These are phyloP conservation scores for Pantherophis vulpinus DNA, from an alignment of 2,797 vertebrate species.

Conservation along the genomic window DNA sequence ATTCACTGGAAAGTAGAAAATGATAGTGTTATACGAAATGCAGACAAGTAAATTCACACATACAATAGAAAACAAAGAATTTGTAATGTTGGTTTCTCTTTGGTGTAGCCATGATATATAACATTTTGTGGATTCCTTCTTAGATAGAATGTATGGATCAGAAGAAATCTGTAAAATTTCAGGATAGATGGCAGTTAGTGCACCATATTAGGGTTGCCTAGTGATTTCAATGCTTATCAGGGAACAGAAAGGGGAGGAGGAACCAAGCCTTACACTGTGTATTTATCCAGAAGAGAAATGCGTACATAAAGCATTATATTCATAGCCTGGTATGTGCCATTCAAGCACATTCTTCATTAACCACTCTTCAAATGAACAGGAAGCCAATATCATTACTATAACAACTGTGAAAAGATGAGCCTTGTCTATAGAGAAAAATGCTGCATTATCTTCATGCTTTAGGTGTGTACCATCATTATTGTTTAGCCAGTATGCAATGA, in stretches of 20 bases:
- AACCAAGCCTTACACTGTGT: conserved; percentile 22
- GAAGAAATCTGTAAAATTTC: conserved; percentile 38
- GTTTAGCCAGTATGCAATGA: neutral
- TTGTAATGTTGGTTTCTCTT: conserved; percentile 33
- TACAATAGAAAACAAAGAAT: neutral
- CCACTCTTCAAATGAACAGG: conserved; percentile 51
- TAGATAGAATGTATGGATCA: conserved; percentile 33
- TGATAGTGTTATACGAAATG: neutral
- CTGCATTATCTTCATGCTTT: conserved; percentile 22
- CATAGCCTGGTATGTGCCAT: conserved; percentile 49
- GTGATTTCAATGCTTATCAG: conserved; percentile 43
- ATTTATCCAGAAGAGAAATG: conserved; percentile 37
- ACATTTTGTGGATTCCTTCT: conserved; percentile 49
- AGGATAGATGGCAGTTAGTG: conserved; percentile 39
- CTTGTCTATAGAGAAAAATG: conserved; percentile 24
- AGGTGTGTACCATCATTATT: conserved; percentile 16
- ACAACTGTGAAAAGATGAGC: conserved; percentile 45
- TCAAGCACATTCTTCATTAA: conserved; percentile 65
- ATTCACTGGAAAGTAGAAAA: conserved; percentile 22
- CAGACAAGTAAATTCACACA: neutral
- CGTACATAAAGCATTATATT: conserved; percentile 58
- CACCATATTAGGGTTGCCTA: conserved; percentile 51
- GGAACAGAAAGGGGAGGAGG: conserved; percentile 21
- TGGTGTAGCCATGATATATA: conserved; percentile 24
- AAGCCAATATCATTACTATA: conserved; percentile 55